A percentile compares a stretch with the other conserved stretches of the same genome.
Conservation (phyloP, 2,797 vertebrate genomes). For the Urophycis tenuis region DNA sequence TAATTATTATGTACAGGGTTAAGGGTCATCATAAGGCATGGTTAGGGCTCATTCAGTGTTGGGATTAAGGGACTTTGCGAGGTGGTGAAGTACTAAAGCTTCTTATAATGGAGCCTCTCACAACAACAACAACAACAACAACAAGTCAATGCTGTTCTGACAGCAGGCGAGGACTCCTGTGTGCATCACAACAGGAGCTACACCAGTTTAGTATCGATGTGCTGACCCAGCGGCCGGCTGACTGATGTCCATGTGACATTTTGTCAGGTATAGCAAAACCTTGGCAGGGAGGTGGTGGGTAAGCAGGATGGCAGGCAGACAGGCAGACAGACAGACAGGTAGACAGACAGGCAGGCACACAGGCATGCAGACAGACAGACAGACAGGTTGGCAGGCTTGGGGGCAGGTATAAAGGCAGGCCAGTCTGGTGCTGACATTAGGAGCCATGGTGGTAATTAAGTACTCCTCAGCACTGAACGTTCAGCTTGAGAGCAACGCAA, state of each 20-base stretch:
- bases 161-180: no score
- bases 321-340: no score
- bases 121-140: no score
- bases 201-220: not conserved
- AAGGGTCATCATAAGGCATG: not conserved
- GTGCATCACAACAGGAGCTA: not conserved
- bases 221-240: not conserved
- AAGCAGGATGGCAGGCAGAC: no score
- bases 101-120: no score
- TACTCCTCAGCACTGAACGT: conserved; percentile 37
- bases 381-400: not conserved
- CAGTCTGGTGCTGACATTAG: conserved; percentile 28
- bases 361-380: not conserved
- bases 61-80: no score
- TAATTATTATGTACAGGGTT: not conserved
- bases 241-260: not conserved
- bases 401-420: conserved; percentile 10
- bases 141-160: no score
- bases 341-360: conserved; percentile 4
- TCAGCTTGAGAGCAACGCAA: conserved; percentile 15
- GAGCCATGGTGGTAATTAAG: conserved; percentile 49
- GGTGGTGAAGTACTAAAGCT: no score
- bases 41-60: no score
- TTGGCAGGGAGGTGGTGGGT: no score
- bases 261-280: not conserved